Evolutionary conservation across 2,888 invertebrate species (phyloP), one percentile per base, ranked within the genome.

Genomic region (Mechanitis mazaeus): DNA sequence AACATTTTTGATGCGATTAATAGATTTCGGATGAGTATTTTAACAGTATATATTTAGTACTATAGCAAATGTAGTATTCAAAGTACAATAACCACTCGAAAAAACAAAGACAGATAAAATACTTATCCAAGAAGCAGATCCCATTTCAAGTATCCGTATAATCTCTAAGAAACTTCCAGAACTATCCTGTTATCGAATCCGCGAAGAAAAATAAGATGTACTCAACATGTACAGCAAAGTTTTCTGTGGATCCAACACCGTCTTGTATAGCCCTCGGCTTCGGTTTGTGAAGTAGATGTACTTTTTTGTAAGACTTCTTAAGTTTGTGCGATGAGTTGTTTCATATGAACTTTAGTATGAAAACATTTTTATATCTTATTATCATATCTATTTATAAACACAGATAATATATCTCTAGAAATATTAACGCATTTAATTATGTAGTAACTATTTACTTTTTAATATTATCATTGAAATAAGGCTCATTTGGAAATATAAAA

Each of bases 171-270:
- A 77, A 77, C 69, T 79, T 77, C 64, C 47, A 63, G 67, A 72
- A 76, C 73, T 76, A 76, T 69, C 71, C 69, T 72, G 76, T 75
- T 75, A 76, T 76, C 72, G 71, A 77, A 77, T 79, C 80, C 67
- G 60, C 65, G 65, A 77, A 75, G 75, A 77, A 80, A 80, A 79
- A 78, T 78, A 76, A 68, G 74, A 77, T 79, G 77, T 75, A 72
- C 75, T 76, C 71, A 66, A 62, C 53, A 59, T 58, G 63, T 61
- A 68, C 66, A 60, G 64, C 58, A 61, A 69, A 70, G 66, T 71
- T 71, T 66, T 67, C 66, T 64, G 54, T 65, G 64, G 66, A 67
- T 63, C 67, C 67, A 65, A 64, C 64, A 65, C 63, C 68, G 66
- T 64, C 64, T 62, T 66, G 66, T 66, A 64, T 64, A 60, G 64